phyloP scores from a whole-genome alignment of 2,113 vertebrate genomes.

The Cyanoderma ruficeps region DNA sequence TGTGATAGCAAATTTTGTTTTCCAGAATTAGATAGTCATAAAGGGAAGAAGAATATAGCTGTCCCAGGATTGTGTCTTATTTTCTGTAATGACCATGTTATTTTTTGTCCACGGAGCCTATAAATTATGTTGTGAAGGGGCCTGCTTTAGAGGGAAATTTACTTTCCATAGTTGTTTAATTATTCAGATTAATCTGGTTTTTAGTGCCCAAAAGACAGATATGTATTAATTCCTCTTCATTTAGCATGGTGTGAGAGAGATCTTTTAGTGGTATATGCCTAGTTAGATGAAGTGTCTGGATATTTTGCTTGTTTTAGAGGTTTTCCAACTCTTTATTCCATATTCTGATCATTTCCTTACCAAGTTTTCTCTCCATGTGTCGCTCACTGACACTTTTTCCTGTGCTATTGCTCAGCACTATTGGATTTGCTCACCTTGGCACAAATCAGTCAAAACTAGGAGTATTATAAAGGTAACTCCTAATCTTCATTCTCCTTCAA shows the following conservation, averaged over 20 bases:
- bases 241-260: background rate
- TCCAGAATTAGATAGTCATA: background rate
- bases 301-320: background rate
- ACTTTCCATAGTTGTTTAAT: background rate
- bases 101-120: background rate
- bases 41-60: background rate
- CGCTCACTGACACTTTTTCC: background rate
- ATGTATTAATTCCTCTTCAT: background rate
- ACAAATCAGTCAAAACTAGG: background rate
- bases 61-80: background rate
- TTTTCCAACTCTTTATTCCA: background rate
- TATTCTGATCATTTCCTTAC: background rate
- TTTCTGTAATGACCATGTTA: background rate
- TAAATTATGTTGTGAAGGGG: background rate
- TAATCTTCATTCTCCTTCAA: background rate
- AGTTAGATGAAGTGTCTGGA: background rate
- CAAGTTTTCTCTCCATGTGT: background rate
- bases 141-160: background rate
- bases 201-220: background rate
- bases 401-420: background rate
- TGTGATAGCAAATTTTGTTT: background rate
- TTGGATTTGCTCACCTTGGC: background rate
- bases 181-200: background rate
- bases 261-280: background rate
- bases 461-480: background rate